Base-by-base conservation (phyloP, 1,140 invertebrate genomes). In the Aphelinus certus region DNA sequence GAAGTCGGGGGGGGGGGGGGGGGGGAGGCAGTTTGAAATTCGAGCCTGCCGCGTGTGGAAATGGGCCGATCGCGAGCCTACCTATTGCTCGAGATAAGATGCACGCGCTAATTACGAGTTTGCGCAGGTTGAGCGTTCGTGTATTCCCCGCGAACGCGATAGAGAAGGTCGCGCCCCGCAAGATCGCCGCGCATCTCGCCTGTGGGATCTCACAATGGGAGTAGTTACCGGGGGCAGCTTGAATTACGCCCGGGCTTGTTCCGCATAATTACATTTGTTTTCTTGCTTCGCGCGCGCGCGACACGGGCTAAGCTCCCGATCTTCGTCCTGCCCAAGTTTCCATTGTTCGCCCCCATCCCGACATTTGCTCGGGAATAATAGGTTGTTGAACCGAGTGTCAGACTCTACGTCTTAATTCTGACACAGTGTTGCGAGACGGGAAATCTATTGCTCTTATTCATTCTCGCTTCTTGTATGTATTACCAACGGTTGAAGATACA, bases 191-290 rank as follows among this genome's bases (percentile, higher is more conserved):
- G 26, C 26, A 26, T 26, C 26, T 26, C 26, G 26, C 26, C 26
- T 26, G 26, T 26, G 26, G 46, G 62, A 64, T 64, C 49, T 64
- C 10, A n/a, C 9, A 64, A 57, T 57, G 56, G 56, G 9, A 1
- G 56, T 10, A 57, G 56, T n/a, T 57, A 9, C 62, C 26, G 26
- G 26, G 49, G 49, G 62, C 47, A 64, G 7, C 47, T 64, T 64
- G 62, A 64, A 46, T 48, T 64, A 64, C 9, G 62, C 3, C 56
- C 3, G 10, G 7, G 62, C 47, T 64, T 64, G 62, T 64, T 49
- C 46, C 62, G 3, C 9, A 48, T 64, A 64, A 64, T 64, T 10
- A 47, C 62, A 26, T 47, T 64, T 64, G 62, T 64, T 64, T 64
- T 64, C 62, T 64, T 64, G 62, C 26, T 47, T 6, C 57, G 26